Evolutionary conservation across 2,888 invertebrate genomes (phyloP).

Genomic region (Euclidia mi): DNA sequence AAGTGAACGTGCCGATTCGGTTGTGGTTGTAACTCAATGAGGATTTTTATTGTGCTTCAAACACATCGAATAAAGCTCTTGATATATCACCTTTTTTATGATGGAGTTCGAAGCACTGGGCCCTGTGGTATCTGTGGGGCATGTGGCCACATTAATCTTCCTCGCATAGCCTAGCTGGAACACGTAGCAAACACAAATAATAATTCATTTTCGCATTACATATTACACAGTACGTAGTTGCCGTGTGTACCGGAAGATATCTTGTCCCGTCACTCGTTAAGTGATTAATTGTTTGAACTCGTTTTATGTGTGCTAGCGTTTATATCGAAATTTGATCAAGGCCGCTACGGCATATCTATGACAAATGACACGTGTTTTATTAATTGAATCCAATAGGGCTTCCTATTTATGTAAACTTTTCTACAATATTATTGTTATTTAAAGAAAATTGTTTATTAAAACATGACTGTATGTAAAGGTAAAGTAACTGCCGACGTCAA

Average conservation of each 20-base stretch:
- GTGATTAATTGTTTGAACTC: constrained; percentile 24
- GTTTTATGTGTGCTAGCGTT: not conserved
- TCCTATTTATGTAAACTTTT: too few species aligned
- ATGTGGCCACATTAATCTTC: constrained; percentile 58
- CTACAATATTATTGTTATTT: too few species aligned
- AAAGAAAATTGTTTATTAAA: too few species aligned
- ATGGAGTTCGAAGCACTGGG: too few species aligned
- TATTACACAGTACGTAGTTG: constrained; percentile 45
- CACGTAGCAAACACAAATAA: constrained; percentile 58
- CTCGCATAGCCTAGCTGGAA: constrained; percentile 44
- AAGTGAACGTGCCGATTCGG: constrained; percentile 22
- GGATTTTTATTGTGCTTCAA: constrained; percentile 17
- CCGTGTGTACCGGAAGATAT: constrained; percentile 24
- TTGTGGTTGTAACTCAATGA: constrained; percentile 17
- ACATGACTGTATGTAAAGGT: too few species aligned
- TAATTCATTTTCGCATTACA: constrained; percentile 49
- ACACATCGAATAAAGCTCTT: constrained; percentile 13
- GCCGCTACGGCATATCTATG: too few species aligned
- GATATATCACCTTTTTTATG: constrained; percentile 25
- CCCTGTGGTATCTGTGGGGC: constrained; percentile 26
- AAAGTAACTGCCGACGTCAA: too few species aligned
- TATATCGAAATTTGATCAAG: too few species aligned
- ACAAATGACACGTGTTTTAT: too few species aligned
- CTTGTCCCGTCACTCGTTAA: constrained; percentile 19
- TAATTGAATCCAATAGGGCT: too few species aligned